Base-by-base conservation (phyloP, 2,888 invertebrate genomes). In the Metopia argyrocephala region DNA sequence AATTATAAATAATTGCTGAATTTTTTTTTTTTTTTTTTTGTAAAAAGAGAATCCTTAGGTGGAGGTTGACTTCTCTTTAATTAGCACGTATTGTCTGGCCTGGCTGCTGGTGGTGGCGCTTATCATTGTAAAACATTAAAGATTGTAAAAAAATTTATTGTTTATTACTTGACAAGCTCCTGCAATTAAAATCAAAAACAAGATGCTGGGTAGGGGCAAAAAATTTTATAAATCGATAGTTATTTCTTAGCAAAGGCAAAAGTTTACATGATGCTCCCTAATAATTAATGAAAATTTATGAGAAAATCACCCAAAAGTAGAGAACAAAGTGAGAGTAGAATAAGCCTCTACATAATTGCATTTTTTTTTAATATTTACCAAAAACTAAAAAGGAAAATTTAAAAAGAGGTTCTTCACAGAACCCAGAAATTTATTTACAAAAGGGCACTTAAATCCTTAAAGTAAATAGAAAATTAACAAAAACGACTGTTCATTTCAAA, bases 91-190 rank as follows among this genome's bases (percentile, higher is more conserved):
- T 69, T 56, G 23, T 61, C 48, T 61, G 56, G 18, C 23, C 66
- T 21, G 31, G 38, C 38, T 38, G 31, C 12, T 15, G 3, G 15
- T 38, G 38, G 38, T 15, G 38, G 25, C 70, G 46, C 56, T 70
- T 23, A 18, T 15, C 2, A 54, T 61, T 71, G 64, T 25, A 12
- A 38, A 38, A 54, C 54, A 81, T 12, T 50, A 70, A 71, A 62
- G 31, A 15, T 74, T 80, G 38, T 38, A n/a, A 23, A 25, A 68
- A 61, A 56, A 70, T 56, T 27, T 76, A 74, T 80, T 66, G 61
- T 54, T 78, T 70, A 70, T 78, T 78, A 74, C 69, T 74, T 76
- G 21, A 18, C 70, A 78, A 81, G 74, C 75, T 57, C 66, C 69
- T 46, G 15, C 69, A 69, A 27, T 25, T 21, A 12, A 45, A 54